These are phyloP conservation scores for Halictus quadricinctus DNA, from an alignment of 2,888 invertebrate species.

Conservation along the genomic window DNA sequence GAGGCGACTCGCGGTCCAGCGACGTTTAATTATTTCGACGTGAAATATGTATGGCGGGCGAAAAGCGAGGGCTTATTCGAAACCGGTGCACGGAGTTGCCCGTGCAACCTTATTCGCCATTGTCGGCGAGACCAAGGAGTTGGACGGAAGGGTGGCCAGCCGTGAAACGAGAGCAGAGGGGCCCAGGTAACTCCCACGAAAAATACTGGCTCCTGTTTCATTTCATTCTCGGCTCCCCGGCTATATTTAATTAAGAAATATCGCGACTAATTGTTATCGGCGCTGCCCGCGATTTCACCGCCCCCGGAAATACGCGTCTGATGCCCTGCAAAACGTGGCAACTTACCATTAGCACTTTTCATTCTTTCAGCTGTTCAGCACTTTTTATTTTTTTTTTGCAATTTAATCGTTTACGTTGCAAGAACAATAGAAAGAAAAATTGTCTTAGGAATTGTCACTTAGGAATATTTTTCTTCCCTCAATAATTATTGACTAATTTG, in stretches of 20 bases:
- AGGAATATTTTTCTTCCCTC: too few species aligned
- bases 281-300: neutral
- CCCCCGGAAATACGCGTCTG: neutral
- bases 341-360: neutral
- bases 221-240: conserved; percentile 77
- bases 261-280: conserved; percentile 53
- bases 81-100: conserved; percentile 67
- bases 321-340: neutral
- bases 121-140: conserved; percentile 68
- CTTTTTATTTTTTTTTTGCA: neutral
- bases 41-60: conserved; percentile 75
- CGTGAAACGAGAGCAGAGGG: conserved; percentile 31
- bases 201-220: conserved; percentile 76
- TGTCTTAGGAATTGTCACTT: too few species aligned
- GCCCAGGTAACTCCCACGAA: conserved; percentile 51
- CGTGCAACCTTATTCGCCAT: conserved; percentile 75
- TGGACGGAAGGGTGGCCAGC: conserved; percentile 44
- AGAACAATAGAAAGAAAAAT: too few species aligned
- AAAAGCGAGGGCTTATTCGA: conserved; percentile 65
- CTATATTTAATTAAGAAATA: conserved; percentile 80
- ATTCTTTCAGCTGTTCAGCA: neutral
- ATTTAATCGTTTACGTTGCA: neutral
- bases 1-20: conserved; percentile 71
- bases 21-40: conserved; percentile 77
- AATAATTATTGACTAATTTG: too few species aligned